Percentiles rank a stretch among this genome's conserved stretches.
Conservation (phyloP, 2,797 vertebrate species). For the Neostethus bicornis region DNA sequence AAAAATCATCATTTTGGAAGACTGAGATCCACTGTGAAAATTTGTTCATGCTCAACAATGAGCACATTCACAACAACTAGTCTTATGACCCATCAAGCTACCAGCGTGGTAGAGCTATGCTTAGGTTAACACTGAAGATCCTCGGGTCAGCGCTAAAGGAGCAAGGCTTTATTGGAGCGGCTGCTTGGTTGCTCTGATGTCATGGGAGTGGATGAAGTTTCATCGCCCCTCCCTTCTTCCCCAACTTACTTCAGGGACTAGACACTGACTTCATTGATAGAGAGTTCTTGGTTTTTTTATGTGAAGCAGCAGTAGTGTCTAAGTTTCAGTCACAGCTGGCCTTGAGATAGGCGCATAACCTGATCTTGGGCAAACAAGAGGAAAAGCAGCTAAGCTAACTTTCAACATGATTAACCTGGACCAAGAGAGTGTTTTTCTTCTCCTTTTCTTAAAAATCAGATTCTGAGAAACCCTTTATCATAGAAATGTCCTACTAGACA, state of each 20-base stretch:
- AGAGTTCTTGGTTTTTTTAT: conserved; percentile 54
- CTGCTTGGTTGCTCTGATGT: conserved; percentile 51
- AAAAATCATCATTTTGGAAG: conserved; percentile 40
- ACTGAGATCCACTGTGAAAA: conserved; percentile 47
- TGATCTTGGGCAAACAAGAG: conserved; percentile 69
- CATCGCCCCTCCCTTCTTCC: conserved; percentile 34
- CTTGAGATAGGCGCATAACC: conserved; percentile 50
- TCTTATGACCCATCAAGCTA: conserved; percentile 66
- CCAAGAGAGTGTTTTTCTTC: not conserved
- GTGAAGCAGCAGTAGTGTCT: conserved; percentile 52
- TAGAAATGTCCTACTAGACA: not conserved
- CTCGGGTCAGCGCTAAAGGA: conserved; percentile 32
- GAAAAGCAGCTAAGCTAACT: conserved; percentile 22
- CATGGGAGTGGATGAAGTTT: conserved; percentile 66
- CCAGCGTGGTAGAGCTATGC: conserved; percentile 31
- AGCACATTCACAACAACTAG: conserved; percentile 62
- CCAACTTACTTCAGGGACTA: conserved; percentile 46
- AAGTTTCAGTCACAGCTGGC: conserved; percentile 69
- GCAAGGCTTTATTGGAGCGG: conserved; percentile 26
- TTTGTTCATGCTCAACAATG: conserved; percentile 60
- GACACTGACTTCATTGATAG: conserved; percentile 71
- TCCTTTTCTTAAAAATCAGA: not conserved
- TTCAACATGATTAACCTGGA: conserved; percentile 26
- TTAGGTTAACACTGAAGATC: conserved; percentile 39
- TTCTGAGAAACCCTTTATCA: not conserved